A percentile compares a stretch with the other conserved stretches of the same genome.
phyloP scores from a whole-genome alignment of 2,888 invertebrate genomes.

The Schizaphis graminum region DNA sequence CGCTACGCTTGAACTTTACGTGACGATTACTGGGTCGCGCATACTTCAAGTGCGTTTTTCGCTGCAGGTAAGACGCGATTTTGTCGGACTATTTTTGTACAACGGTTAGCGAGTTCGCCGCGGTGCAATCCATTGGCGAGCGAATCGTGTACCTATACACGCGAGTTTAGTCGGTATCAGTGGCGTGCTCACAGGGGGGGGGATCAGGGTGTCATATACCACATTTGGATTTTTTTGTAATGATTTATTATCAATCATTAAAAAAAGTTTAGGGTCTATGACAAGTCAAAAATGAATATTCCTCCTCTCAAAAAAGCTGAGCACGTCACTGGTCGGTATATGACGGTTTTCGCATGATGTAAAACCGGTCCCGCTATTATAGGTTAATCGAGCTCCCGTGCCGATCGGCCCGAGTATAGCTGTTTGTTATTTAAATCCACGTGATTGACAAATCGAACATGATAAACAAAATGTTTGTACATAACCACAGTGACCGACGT shows the following conservation, averaged over 20 bases:
- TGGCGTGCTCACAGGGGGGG: too few relatives aligned
- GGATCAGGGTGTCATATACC: too few relatives aligned
- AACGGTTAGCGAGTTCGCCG: background rate
- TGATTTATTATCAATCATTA: too few relatives aligned
- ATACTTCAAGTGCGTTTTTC: background rate
- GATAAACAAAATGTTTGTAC: background rate
- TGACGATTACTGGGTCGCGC: background rate
- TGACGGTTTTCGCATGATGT: background rate
- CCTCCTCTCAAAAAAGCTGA: too few relatives aligned
- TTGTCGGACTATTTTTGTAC: background rate
- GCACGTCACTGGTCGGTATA: background rate
- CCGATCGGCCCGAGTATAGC: background rate
- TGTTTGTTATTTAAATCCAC: background rate
- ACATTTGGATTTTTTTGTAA: too few relatives aligned
- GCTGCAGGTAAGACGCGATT: background rate
- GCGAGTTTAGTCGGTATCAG: background rate
- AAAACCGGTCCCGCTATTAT: background rate
- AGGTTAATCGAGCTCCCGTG: background rate
- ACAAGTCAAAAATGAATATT: too few relatives aligned
- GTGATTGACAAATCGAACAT: background rate
- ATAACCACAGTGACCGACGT: background rate
- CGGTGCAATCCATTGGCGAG: background rate
- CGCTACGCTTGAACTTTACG: background rate
- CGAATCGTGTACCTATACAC: background rate
- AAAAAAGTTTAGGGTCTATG: too few relatives aligned